Conservation (phyloP, 2,888 invertebrate genomes). For the Anodontia alba region DNA sequence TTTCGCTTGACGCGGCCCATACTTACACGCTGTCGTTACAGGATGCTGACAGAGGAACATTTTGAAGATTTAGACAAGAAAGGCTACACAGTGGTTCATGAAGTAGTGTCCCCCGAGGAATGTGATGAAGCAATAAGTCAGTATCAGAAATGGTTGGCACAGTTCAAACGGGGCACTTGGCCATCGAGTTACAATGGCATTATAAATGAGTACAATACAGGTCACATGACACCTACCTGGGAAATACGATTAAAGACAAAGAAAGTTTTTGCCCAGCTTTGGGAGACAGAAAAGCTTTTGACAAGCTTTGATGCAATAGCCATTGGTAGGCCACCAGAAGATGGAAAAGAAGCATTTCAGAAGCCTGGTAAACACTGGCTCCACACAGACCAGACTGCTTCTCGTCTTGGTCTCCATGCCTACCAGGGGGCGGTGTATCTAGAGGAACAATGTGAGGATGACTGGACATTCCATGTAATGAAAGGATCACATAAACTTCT, state of each 20-base stretch:
- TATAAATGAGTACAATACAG: constrained; percentile 13
- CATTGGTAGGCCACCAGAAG: constrained; percentile 72
- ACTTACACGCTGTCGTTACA: too few relatives aligned
- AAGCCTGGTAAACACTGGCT: constrained; percentile 65
- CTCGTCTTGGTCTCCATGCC: constrained; percentile 74
- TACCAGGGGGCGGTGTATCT: constrained; percentile 78
- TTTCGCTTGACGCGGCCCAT: too few relatives aligned
- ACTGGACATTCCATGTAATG: constrained; percentile 72
- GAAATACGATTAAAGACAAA: constrained; percentile 41
- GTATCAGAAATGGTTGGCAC: constrained; percentile 54
- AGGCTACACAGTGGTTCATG: constrained; percentile 59
- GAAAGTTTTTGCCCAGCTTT: constrained; percentile 69
- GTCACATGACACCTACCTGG: constrained; percentile 14
- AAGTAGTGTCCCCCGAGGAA: constrained; percentile 47
- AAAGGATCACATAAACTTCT: constrained; percentile 67
- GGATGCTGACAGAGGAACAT: constrained; percentile 54
- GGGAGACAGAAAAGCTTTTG: constrained; percentile 75
- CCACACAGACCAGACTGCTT: constrained; percentile 74
- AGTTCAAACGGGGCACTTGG: constrained; percentile 36
- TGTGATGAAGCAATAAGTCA: constrained; percentile 57
- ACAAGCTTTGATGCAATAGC: constrained; percentile 75
- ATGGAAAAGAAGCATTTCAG: constrained; percentile 48
- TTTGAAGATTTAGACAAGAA: constrained; percentile 55
- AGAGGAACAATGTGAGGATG: constrained; percentile 69
- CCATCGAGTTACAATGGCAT: constrained; percentile 10